Evolutionary conservation across 1,140 invertebrate species (phyloP).

Genomic region (Trichomalopsis sarcophagae): DNA sequence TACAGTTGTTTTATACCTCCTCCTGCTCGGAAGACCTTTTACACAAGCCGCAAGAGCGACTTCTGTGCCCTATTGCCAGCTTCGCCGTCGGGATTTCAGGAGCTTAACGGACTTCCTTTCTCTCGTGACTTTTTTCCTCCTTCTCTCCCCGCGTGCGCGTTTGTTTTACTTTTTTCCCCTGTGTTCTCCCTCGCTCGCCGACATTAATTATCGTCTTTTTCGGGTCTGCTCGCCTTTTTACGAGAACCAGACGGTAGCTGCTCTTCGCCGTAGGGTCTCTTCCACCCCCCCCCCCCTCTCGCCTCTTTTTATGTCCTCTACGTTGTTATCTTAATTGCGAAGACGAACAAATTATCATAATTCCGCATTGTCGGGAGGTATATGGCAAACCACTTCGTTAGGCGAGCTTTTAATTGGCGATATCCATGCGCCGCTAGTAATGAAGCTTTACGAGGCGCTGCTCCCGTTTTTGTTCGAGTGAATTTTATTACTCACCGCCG

Average conservation of each 20-base stretch:
- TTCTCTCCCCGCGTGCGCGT: neutral
- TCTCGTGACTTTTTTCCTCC: neutral
- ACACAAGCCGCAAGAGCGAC: neutral
- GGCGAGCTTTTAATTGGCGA: neutral
- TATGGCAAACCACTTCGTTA: neutral
- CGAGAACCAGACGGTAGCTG: neutral
- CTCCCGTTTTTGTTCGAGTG: neutral
- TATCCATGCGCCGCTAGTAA: neutral
- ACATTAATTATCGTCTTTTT: conserved; percentile 35
- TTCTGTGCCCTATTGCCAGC: neutral
- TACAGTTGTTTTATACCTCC: neutral
- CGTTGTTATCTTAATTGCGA: neutral
- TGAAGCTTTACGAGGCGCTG: neutral
- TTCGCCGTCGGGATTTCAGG: conserved; percentile 31
- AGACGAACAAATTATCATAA: neutral
- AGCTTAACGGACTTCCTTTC: conserved; percentile 22
- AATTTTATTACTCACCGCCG: neutral
- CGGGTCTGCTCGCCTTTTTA: neutral
- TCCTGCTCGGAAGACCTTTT: neutral
- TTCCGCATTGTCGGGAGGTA: neutral
- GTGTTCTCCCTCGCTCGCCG: neutral
- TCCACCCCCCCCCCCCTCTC: too few relatives aligned
- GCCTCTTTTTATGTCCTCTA: neutral
- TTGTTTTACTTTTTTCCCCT: neutral
- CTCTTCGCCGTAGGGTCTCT: too few relatives aligned